Conservation (phyloP, 2,113 vertebrate species). For the Oncorhynchus tshawytscha region DNA sequence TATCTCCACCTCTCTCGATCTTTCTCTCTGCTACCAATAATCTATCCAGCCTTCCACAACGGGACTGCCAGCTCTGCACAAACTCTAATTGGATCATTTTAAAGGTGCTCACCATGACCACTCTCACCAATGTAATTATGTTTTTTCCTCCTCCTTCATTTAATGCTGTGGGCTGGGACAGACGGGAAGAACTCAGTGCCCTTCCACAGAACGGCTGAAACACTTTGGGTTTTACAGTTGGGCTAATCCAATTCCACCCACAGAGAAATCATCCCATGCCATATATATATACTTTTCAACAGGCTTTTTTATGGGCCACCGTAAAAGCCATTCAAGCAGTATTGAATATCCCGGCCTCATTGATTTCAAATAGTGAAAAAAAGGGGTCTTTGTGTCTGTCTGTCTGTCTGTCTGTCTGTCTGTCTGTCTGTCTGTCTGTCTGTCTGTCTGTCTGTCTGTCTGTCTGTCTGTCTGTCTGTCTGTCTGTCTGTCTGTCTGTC, state of each 20-base stretch:
- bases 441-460: no score
- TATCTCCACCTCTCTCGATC: neutral
- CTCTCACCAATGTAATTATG: conserved; percentile 64
- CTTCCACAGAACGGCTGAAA: conserved; percentile 38
- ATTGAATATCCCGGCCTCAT: conserved; percentile 61
- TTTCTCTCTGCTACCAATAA: neutral
- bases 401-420: neutral
- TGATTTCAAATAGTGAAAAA: conserved; percentile 49
- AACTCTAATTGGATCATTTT: conserved; percentile 70
- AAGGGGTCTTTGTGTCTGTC: neutral
- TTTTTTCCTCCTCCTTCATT: conserved; percentile 54
- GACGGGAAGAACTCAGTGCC: conserved; percentile 1
- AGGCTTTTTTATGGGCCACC: conserved; percentile 53
- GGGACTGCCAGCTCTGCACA: conserved; percentile 47
- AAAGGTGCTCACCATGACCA: conserved; percentile 67
- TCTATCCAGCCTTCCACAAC: conserved; percentile 39
- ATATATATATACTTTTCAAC: conserved; percentile 62
- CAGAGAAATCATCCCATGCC: conserved; percentile 63
- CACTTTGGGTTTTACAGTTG: conserved; percentile 55
- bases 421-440: no score
- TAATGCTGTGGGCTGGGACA: conserved; percentile 44
- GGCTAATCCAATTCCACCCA: conserved; percentile 67
- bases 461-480: no score
- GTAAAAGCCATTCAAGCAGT: conserved; percentile 59
- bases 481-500: no score